Conservation (phyloP, 2,888 invertebrate genomes). For the Neelides folsomi region DNA sequence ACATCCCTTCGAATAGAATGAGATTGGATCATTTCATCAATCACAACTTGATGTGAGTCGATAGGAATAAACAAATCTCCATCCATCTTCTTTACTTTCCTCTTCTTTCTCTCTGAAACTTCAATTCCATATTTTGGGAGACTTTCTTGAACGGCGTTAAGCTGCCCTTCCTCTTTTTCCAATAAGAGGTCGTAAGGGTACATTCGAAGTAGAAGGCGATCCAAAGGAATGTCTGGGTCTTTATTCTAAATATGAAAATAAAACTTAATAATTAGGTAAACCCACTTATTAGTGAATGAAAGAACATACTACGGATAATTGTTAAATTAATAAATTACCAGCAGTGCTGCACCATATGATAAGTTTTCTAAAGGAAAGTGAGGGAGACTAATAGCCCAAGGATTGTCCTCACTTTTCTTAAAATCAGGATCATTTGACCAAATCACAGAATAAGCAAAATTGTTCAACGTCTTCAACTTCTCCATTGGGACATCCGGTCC, state of each 20-base stretch:
- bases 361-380: constrained; percentile 83
- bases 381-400: constrained; percentile 49
- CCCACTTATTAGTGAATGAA: background rate
- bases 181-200: constrained; percentile 75
- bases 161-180: constrained; percentile 53
- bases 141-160: constrained; percentile 54
- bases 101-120: constrained; percentile 3
- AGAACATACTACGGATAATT: background rate
- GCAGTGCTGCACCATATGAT: constrained; percentile 48
- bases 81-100: background rate
- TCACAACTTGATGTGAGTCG: constrained; percentile 53
- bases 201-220: constrained; percentile 57
- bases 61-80: constrained; percentile 16
- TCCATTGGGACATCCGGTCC: constrained; percentile 45
- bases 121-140: constrained; percentile 50
- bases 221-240: constrained; percentile 52
- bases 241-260: constrained; percentile 37
- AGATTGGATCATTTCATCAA: constrained; percentile 64
- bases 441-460: constrained; percentile 64
- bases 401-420: constrained; percentile 14
- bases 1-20: constrained; percentile 63
- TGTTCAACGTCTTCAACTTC: constrained; percentile 53
- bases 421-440: constrained; percentile 57
- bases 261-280: background rate
- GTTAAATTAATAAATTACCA: constrained; percentile 43